Evolutionary conservation across 1,140 invertebrate species (phyloP), one percentile per base, ranked within the genome.

Genomic region (Lethrus apterus): DNA sequence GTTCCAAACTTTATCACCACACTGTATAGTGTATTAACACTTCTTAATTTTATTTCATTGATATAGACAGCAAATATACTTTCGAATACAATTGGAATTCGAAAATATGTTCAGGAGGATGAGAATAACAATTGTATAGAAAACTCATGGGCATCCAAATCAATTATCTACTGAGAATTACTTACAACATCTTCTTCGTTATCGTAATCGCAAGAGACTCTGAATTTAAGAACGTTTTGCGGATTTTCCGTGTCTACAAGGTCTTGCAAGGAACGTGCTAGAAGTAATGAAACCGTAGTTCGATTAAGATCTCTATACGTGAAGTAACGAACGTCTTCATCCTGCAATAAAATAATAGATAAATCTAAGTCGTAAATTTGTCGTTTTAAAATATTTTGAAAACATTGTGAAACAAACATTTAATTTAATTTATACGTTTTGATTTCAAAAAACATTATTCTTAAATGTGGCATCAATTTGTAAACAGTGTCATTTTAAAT

Each of bases 211-310:
- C 80, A 81, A 11, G 75, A 73, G 2, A 81, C 62, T 32, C 85
- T 74, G 66, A 91, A 89, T 70, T 90, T 90, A 17, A 91, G 73
- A 29, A 90, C 76, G 66, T 88, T 90, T 59, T 83, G 77, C 1
- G 86, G 86, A 48, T 73, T 74, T 62, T 86, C 84, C 14, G 77
- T 74, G 67, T 91, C 87, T 0, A 90, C 87, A 10, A 90, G 67
- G 36, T 83, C 72, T 54, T 90, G 87, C 49, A 90, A 62, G 1
- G 82, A 83, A 57, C 82, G 77, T 0, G 82, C 79, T 46, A 91
- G 64, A 32, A 80, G 68, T 17, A 91, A 70, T 2, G 84, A 79
- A 40, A 90, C 75, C 18, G 80, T 79, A 1, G 85, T 86, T 13
- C 74, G 61, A 67, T 89, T 88, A 20, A 84, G 58, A 29, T 83